Evolutionary conservation across 2,113 vertebrate species (phyloP).

Genomic region (Papio anubis): DNA sequence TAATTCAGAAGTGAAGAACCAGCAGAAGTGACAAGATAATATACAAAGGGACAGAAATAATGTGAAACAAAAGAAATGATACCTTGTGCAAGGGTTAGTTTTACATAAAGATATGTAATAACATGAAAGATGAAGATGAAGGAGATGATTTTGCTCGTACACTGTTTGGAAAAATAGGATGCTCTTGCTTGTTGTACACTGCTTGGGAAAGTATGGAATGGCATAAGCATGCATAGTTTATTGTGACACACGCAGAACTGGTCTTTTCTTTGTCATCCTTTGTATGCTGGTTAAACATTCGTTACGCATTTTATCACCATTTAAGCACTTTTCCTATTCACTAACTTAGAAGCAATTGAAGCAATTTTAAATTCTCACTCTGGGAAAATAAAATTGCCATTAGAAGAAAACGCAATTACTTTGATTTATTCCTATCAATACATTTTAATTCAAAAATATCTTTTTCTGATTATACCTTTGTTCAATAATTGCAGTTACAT

Average conservation of each 20-base stretch:
- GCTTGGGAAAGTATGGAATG: not conserved
- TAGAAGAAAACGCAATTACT: slow-evolving; percentile 67
- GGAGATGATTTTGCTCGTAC: not conserved
- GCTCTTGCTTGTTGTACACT: not conserved
- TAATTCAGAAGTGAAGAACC: slow-evolving; percentile 46
- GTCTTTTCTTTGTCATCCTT: not conserved
- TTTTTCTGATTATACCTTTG: slow-evolving; percentile 59
- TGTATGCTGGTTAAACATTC: slow-evolving; percentile 33
- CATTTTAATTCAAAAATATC: slow-evolving; percentile 67
- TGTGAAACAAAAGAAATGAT: slow-evolving; percentile 36
- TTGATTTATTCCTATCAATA: slow-evolving; percentile 68
- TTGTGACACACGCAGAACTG: not conserved
- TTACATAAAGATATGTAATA: not conserved
- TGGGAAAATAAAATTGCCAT: slow-evolving; percentile 68
- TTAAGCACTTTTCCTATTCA: slow-evolving; percentile 53
- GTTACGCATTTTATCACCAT: slow-evolving; percentile 53
- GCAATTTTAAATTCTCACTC: slow-evolving; percentile 66
- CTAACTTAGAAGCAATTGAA: slow-evolving; percentile 67
- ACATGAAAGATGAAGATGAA: slow-evolving; percentile 5
- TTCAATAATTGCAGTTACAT: slow-evolving; percentile 53
- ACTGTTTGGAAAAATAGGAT: not conserved
- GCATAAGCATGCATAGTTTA: not conserved
- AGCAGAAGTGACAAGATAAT: slow-evolving; percentile 45
- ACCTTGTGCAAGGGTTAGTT: not conserved
- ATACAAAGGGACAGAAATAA: slow-evolving; percentile 50